Percentiles rank a stretch among this genome's conserved stretches.
phyloP scores from a whole-genome alignment of 2,113 vertebrate species.

The Spizaetus ornatus region DNA sequence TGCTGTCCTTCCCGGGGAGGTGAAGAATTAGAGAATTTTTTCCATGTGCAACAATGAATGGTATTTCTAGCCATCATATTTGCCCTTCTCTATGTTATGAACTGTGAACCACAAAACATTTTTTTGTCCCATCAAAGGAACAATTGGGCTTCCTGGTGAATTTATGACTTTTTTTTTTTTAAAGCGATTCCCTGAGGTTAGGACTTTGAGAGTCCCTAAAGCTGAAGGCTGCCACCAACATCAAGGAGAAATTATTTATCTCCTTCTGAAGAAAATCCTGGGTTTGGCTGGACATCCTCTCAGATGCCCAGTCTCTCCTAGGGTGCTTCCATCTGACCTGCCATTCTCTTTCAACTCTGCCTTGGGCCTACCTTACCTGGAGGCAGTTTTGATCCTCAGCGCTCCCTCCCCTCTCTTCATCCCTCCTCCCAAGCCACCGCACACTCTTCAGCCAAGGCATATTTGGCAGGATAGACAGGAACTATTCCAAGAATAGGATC shows the following conservation, averaged over 20 bases:
- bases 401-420: neutral
- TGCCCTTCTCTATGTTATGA: neutral
- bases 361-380: slow-evolving; percentile 21
- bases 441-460: slow-evolving; percentile 31
- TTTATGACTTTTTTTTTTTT: neutral
- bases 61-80: neutral
- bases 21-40: neutral
- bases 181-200: neutral
- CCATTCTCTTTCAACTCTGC: neutral
- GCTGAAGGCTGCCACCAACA: neutral
- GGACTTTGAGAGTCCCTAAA: neutral
- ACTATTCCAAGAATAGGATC: slow-evolving; percentile 46
- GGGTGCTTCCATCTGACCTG: slow-evolving; percentile 9
- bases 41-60: neutral
- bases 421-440: neutral
- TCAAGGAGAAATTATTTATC: neutral
- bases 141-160: neutral
- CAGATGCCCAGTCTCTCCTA: neutral
- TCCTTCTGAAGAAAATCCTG: neutral
- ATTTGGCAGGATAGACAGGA: slow-evolving; percentile 54
- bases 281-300: neutral
- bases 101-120: neutral
- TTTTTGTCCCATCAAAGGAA: neutral
- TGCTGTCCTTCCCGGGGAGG: neutral
- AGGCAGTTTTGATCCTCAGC: neutral